Evolutionary conservation across 2,888 invertebrate genomes (phyloP).

Genomic region (Pomacea canaliculata): DNA sequence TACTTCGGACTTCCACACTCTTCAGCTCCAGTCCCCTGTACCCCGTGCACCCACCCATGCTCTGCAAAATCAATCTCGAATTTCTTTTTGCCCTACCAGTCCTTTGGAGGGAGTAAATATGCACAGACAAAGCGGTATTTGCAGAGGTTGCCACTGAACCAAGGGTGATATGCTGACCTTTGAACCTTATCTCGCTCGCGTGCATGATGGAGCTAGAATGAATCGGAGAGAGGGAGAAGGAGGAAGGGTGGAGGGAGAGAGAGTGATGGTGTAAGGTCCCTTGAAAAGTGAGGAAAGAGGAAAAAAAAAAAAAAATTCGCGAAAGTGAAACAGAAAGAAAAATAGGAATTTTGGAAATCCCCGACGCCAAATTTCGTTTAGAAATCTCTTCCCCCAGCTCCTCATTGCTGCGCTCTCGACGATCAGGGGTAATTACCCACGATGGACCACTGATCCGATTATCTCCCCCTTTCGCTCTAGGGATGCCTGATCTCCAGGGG

Average conservation of each 20-base stretch:
- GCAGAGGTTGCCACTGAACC: too few relatives aligned
- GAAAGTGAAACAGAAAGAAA: conserved; percentile 4
- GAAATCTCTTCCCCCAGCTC: conserved; percentile 5
- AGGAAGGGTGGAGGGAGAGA: conserved; percentile 7
- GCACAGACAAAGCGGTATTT: too few relatives aligned
- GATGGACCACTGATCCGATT: conserved; percentile 28
- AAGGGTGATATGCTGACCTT: too few relatives aligned
- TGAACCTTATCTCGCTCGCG: too few relatives aligned
- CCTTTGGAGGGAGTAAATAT: too few relatives aligned
- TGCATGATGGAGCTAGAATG: too few relatives aligned
- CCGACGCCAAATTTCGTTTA: conserved; percentile 1
- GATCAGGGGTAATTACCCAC: conserved; percentile 26
- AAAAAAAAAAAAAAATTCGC: not conserved
- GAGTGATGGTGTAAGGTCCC: not conserved
- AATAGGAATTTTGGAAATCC: not conserved
- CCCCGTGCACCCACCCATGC: too few relatives aligned
- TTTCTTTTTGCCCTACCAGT: too few relatives aligned
- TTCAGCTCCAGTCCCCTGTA: too few relatives aligned
- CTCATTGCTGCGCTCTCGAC: conserved; percentile 12
- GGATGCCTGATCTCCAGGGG: conserved; percentile 21
- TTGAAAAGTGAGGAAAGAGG: not conserved
- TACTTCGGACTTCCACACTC: too few relatives aligned
- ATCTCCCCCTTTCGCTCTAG: conserved; percentile 17
- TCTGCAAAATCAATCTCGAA: too few relatives aligned
- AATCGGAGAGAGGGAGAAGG: conserved; percentile 3